A percentile compares a stretch with the other conserved stretches of the same genome.
phyloP scores from a whole-genome alignment of 2,888 invertebrate species.

The Epinotia nisella region DNA sequence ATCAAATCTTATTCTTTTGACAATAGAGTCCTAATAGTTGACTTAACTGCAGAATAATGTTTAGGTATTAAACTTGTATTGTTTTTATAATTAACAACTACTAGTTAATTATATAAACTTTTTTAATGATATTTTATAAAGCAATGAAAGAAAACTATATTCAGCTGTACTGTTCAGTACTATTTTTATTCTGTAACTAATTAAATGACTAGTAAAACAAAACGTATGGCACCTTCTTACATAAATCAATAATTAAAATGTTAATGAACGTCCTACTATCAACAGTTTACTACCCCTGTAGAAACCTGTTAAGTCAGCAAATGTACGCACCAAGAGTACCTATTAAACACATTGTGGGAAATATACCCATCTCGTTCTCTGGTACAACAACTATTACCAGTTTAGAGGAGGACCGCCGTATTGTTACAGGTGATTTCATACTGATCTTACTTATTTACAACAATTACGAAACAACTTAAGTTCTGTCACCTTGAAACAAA shows the following conservation, averaged over 20 bases:
- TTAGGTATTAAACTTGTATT: not conserved
- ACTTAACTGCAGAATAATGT: not conserved
- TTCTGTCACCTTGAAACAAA: constrained; percentile 46
- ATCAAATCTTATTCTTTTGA: not conserved
- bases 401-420: constrained; percentile 57
- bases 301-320: constrained; percentile 81
- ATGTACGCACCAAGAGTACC: constrained; percentile 68
- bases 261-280: constrained; percentile 46
- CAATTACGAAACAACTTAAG: constrained; percentile 58
- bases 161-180: not conserved
- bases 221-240: constrained; percentile 13
- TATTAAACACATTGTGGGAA: constrained; percentile 52
- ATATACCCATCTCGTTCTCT: constrained; percentile 61
- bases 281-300: constrained; percentile 64
- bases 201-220: constrained; percentile 5
- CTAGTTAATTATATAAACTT: not conserved
- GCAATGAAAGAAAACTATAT: not conserved
- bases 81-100: not conserved
- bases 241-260: constrained; percentile 36
- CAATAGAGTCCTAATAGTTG: not conserved
- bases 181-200: not conserved
- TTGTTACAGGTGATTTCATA: constrained; percentile 61
- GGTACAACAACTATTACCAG: constrained; percentile 46
- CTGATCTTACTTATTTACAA: constrained; percentile 61
- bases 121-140: too few species aligned